phyloP scores from a whole-genome alignment of 2,797 vertebrate genomes.

The Oryzias dopingdopingensis region DNA sequence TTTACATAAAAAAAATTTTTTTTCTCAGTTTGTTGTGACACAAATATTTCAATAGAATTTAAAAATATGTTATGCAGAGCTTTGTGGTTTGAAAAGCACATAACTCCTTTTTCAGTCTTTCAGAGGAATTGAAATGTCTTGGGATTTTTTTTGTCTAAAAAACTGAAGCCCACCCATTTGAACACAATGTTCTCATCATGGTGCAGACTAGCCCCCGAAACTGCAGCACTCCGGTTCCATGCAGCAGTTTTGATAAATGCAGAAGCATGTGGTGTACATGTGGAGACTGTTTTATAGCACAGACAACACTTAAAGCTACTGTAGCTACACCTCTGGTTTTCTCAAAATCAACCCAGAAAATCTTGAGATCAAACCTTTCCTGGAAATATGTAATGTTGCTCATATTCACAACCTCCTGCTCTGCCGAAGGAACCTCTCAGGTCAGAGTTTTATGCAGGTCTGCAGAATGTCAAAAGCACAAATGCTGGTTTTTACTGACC shows the following conservation, averaged over 20 bases:
- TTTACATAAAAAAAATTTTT: too few relatives aligned
- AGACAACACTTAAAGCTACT: not conserved
- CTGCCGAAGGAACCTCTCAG: not conserved
- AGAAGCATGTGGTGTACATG: not conserved
- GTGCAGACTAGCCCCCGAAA: too few relatives aligned
- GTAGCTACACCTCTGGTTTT: conserved; percentile 1
- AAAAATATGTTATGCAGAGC: too few relatives aligned
- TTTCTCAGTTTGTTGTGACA: too few relatives aligned
- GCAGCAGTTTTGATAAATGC: not conserved
- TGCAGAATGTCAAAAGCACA: not conserved
- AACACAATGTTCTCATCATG: too few relatives aligned
- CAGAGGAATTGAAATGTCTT: too few relatives aligned
- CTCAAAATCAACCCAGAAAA: not conserved
- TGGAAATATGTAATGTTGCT: not conserved
- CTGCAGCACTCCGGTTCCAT: not conserved
- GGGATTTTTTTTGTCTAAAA: too few relatives aligned
- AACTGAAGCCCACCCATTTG: too few relatives aligned
- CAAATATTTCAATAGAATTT: too few relatives aligned
- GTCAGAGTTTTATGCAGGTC: not conserved
- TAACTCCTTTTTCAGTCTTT: too few relatives aligned
- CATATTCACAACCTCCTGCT: not conserved
- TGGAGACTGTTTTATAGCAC: not conserved
- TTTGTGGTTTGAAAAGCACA: too few relatives aligned
- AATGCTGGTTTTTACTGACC: not conserved
- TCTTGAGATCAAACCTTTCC: not conserved